Base-by-base conservation (phyloP, 2,888 invertebrate species). In the Phyllotreta cruciferae region DNA sequence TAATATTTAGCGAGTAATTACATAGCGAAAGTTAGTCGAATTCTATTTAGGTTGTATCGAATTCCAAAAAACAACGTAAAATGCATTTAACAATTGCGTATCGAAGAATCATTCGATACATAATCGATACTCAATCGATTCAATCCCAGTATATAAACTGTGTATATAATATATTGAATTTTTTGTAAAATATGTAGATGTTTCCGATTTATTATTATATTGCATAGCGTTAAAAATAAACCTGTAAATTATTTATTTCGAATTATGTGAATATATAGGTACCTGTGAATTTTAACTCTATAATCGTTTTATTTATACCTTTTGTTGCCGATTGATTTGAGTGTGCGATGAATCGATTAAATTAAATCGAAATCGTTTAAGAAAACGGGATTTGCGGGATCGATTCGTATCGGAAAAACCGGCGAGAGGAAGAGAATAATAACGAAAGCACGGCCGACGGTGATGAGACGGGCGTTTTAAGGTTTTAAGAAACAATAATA, bases 401-500 rank as follows among this genome's bases (percentile, higher is more conserved):
- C 50, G 6, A 50, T 58, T 55, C 56, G 64, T 41, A 62, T 61
- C 54, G 61, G 55, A 64, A 56, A 60, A 62, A 67, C 55, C 47
- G 58, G 37, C 6, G 38, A 50, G 62, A 34, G 41, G 10, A 62
- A 56, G 49, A 42, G 56, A 53, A 66, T 58, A 66, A 66, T 44
- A 54, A 63, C 24, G 24, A 24, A 24, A 24, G 24, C 42, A 62
- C 58, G 63, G 64, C 54, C 61, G 55, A 60, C 41, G 58, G 52
- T 61, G 60, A 63, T 24, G 58, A 57, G 52, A 47, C 45, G 52
- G 67, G 62, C 64, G 73, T 75, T 79, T 79, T 79, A 79, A 78
- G 79, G 80, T 79, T 80, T 80, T 80, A 80, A 79, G 79, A 78
- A 80, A 80, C 78, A 79, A 80, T 80, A 80, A 80, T 80, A 80